Conservation (phyloP, 2,113 vertebrate species). For the Trinectes maculatus region DNA sequence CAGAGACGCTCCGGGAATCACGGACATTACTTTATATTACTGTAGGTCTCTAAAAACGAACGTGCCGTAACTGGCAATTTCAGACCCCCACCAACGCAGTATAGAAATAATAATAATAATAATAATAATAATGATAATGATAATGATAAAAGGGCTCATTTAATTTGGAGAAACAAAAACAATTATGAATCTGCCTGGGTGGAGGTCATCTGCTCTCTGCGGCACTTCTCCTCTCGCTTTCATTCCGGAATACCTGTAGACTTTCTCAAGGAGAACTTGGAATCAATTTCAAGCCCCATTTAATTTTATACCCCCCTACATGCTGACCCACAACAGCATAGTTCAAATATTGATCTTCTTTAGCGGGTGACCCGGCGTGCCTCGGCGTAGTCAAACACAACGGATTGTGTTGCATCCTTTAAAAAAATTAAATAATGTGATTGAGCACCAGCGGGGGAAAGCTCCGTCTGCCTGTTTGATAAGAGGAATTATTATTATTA, state of each 20-base stretch:
- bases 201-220: slow-evolving; percentile 55
- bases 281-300: slow-evolving; percentile 82
- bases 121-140: slow-evolving; percentile 58
- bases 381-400: slow-evolving; percentile 57
- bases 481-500: slow-evolving; percentile 27
- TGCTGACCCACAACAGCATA: slow-evolving; percentile 69
- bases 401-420: slow-evolving; percentile 38
- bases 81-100: slow-evolving; percentile 30
- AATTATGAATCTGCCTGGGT: slow-evolving; percentile 57
- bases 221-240: slow-evolving; percentile 27
- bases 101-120: slow-evolving; percentile 51
- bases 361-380: slow-evolving; percentile 55
- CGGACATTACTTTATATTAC: slow-evolving; percentile 48
- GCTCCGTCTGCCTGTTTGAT: neutral
- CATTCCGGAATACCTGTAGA: slow-evolving; percentile 61
- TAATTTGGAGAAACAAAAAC: slow-evolving; percentile 69
- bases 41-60: slow-evolving; percentile 48
- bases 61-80: slow-evolving; percentile 44
- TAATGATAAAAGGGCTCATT: slow-evolving; percentile 67
- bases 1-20: slow-evolving; percentile 34
- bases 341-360: slow-evolving; percentile 76
- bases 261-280: slow-evolving; percentile 71
- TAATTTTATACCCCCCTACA: slow-evolving; percentile 72
- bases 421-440: slow-evolving; percentile 39
- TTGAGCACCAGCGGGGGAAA: neutral